These are phyloP conservation scores for Phyto melanocephala DNA, from an alignment of 2,888 invertebrate species.

Conservation along the genomic window DNA sequence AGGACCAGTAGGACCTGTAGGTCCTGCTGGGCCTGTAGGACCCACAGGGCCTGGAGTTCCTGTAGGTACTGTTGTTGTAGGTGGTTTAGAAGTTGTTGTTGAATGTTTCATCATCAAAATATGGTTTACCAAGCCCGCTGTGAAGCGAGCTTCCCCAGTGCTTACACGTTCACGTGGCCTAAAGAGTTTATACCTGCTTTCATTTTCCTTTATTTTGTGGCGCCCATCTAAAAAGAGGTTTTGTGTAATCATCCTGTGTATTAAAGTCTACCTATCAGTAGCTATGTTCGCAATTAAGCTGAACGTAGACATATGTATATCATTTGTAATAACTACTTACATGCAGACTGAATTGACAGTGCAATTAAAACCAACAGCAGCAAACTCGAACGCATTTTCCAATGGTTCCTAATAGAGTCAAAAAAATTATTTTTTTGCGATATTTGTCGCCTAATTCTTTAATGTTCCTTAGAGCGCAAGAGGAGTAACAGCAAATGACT, in stretches of 20 bases:
- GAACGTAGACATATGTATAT: no score
- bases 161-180: not conserved
- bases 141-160: not conserved
- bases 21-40: not conserved
- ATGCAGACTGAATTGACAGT: constrained; percentile 30
- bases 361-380: constrained; percentile 22
- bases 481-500: constrained; percentile 28
- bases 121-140: not conserved
- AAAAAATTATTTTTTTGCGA: no score
- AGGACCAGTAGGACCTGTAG: not conserved
- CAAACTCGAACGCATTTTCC: constrained; percentile 31
- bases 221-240: constrained; percentile 16
- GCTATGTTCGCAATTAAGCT: no score
- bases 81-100: not conserved
- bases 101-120: not conserved
- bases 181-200: not conserved
- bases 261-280: no score
- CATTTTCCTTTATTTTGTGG: not conserved
- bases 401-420: no score
- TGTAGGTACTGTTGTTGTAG: not conserved
- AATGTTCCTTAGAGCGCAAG: not conserved
- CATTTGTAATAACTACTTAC: no score
- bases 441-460: no score
- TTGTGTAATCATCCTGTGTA: no score
- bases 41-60: not conserved